Conservation (phyloP, 2,888 invertebrate species). For the Oligia latruncula region DNA sequence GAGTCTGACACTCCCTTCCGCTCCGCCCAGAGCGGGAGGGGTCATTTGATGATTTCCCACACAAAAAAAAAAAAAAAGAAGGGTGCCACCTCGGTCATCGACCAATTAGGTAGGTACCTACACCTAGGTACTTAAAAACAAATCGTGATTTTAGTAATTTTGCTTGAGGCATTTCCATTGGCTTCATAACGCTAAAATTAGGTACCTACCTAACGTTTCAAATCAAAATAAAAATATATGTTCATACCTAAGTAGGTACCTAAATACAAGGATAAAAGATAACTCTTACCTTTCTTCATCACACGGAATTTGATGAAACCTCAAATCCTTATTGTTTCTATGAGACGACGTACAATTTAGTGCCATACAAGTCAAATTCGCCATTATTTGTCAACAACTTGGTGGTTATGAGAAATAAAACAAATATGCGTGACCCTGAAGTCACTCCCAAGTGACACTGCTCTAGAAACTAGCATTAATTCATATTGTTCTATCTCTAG, state of each 20-base stretch:
- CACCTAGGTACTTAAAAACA: background rate
- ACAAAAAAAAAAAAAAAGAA: too few relatives aligned
- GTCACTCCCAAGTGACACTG: constrained; percentile 20
- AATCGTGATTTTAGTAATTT: background rate
- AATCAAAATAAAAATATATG: too few relatives aligned
- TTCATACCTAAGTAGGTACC: too few relatives aligned
- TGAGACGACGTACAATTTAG: constrained; percentile 9
- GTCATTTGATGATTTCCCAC: too few relatives aligned
- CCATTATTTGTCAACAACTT: constrained; percentile 5
- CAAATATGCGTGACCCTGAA: constrained; percentile 9
- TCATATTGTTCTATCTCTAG: background rate
- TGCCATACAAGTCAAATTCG: constrained; percentile 15
- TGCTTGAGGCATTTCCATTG: background rate
- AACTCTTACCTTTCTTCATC: constrained; percentile 20
- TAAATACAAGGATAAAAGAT: too few relatives aligned
- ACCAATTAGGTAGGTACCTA: too few relatives aligned
- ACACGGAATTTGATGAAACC: constrained; percentile 21
- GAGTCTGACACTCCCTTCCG: too few relatives aligned
- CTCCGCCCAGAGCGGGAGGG: too few relatives aligned
- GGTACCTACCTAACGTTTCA: too few relatives aligned
- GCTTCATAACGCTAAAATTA: too few relatives aligned
- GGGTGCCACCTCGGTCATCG: too few relatives aligned
- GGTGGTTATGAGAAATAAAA: background rate
- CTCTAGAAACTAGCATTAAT: background rate
- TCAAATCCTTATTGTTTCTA: constrained; percentile 9